These are phyloP conservation scores for Muricea muricata DNA, from an alignment of 92 coral and sea anemone species.

Conservation along the genomic window DNA sequence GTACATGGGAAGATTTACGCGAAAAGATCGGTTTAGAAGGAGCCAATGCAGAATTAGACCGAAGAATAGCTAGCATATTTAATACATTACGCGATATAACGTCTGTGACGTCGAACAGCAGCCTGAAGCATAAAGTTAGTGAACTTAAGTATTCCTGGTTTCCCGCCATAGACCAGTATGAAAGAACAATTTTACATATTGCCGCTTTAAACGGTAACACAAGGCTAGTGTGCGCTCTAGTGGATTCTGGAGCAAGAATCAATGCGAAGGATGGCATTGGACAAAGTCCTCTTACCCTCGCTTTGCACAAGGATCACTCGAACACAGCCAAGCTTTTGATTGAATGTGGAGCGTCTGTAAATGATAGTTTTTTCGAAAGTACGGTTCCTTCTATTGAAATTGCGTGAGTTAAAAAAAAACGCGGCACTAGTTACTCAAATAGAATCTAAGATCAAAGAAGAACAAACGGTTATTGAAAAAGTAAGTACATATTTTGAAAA, in stretches of 20 bases:
- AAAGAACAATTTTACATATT: conserved; percentile 15
- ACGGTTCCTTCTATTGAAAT: conserved; percentile 22
- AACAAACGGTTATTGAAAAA: background rate
- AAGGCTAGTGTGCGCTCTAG: conserved; percentile 8
- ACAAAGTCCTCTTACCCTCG: conserved; percentile 32
- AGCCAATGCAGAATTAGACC: conserved; percentile 22
- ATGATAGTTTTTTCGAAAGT: background rate
- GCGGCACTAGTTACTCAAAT: background rate
- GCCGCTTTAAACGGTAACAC: conserved; percentile 34
- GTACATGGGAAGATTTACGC: conserved; percentile 11
- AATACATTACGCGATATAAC: conserved; percentile 29
- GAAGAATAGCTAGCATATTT: conserved; percentile 4
- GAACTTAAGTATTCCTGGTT: background rate
- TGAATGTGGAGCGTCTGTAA: conserved; percentile 29
- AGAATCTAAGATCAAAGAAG: background rate
- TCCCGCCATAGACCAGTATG: background rate
- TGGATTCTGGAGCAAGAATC: conserved; percentile 14
- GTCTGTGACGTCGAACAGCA: background rate
- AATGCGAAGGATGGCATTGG: conserved; percentile 39
- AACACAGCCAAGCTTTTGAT: background rate
- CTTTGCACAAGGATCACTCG: conserved; percentile 12
- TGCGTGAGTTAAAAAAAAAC: conserved; percentile 7
- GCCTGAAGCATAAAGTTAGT: background rate
- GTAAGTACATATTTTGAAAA: background rate
- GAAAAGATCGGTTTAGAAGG: conserved; percentile 18